A percentile compares a stretch with the other conserved stretches of the same genome.
Conservation (phyloP, 2,797 vertebrate genomes). For the Lepus oiostolus region DNA sequence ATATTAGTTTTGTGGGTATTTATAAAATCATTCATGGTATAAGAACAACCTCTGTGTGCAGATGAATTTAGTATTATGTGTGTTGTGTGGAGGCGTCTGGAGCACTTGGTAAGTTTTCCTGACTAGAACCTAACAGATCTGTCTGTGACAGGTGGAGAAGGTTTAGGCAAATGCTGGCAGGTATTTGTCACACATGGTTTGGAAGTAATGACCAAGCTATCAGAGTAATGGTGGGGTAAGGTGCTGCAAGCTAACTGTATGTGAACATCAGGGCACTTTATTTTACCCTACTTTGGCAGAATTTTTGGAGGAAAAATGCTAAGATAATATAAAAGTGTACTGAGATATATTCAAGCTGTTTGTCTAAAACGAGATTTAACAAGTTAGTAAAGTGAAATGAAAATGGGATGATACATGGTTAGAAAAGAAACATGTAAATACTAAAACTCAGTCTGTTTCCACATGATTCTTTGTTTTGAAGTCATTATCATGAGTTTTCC, state of each 20-base stretch:
- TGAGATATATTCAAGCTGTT: neutral
- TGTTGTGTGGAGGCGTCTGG: neutral
- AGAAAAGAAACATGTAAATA: neutral
- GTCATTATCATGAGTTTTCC: neutral
- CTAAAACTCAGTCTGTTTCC: neutral
- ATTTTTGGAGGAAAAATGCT: neutral
- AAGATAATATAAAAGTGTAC: neutral
- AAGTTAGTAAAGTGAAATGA: neutral
- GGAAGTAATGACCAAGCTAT: conserved; percentile 11
- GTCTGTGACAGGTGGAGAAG: neutral
- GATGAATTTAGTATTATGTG: neutral
- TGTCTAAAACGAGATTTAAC: neutral
- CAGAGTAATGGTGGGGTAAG: neutral
- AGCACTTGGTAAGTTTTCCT: neutral
- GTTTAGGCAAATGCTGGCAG: neutral
- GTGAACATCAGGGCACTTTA: neutral
- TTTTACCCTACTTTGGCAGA: conserved; percentile 1
- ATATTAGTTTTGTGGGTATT: neutral
- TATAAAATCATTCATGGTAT: neutral
- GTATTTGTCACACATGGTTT: neutral
- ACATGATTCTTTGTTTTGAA: neutral
- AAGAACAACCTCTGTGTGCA: neutral
- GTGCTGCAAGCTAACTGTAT: neutral
- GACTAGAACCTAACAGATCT: neutral
- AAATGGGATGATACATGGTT: neutral